Conservation (phyloP, 2,113 vertebrate species). For the Cebidichthys violaceus region DNA sequence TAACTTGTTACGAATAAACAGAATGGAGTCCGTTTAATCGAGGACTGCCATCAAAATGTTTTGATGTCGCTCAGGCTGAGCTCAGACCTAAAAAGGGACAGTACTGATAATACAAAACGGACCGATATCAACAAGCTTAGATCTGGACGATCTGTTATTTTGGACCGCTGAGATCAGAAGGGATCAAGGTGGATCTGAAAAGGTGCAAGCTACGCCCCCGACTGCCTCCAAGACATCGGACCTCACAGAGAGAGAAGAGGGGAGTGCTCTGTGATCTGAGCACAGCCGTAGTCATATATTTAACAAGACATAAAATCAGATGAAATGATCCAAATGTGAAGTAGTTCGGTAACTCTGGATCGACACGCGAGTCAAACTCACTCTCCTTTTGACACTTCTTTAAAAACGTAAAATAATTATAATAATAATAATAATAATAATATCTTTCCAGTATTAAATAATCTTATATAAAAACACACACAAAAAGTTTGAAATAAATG, state of each 20-base stretch:
- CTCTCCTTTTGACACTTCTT: constrained; percentile 59
- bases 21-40: neutral
- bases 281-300: too few relatives aligned
- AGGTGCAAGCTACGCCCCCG: neutral
- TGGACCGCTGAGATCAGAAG: neutral
- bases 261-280: constrained; percentile 18
- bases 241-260: constrained; percentile 18
- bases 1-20: neutral
- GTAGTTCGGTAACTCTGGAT: constrained; percentile 1
- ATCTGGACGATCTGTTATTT: neutral
- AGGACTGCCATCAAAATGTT: neutral
- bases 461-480: constrained; percentile 84
- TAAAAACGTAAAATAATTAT: constrained; percentile 79
- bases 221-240: neutral
- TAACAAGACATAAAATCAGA: neutral
- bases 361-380: too few relatives aligned
- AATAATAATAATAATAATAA: constrained; percentile 81
- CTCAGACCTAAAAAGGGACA: constrained; percentile 20
- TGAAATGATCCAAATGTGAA: constrained; percentile 35
- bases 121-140: neutral
- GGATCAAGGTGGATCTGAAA: neutral
- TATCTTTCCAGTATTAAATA: constrained; percentile 87
- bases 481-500: constrained; percentile 75
- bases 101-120: neutral
- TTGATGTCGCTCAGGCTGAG: constrained; percentile 15